Evolutionary conservation across 1,140 invertebrate genomes (phyloP).

Genomic region (Bathynomus jamesi): DNA sequence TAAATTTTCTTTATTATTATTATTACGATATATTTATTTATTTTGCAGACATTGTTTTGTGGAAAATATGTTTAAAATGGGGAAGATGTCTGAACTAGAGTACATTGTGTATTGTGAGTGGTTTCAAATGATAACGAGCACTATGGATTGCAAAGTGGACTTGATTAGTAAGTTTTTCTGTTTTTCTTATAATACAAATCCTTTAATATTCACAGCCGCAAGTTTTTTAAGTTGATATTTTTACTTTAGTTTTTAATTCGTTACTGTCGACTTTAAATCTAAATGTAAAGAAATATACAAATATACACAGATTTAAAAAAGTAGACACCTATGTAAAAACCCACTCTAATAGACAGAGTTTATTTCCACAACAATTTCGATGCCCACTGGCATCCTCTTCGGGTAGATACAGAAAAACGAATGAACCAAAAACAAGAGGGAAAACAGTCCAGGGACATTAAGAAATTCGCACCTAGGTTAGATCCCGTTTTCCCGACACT

Average conservation of each 20-base stretch:
- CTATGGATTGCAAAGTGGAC: conserved; percentile 65
- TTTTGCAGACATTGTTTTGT: conserved; percentile 65
- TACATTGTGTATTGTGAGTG: conserved; percentile 74
- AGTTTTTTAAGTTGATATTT: not conserved
- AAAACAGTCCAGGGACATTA: no score
- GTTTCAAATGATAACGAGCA: conserved; percentile 69
- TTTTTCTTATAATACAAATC: not conserved
- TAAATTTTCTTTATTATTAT: not conserved
- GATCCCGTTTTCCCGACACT: no score
- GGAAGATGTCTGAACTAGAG: conserved; percentile 51
- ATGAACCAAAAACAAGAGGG: no score
- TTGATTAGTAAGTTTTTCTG: conserved; percentile 64
- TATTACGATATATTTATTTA: not conserved
- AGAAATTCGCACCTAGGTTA: no score
- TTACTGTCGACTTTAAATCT: not conserved
- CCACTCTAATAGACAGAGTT: no score
- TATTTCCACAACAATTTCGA: no score
- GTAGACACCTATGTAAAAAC: no score
- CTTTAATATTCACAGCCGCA: not conserved
- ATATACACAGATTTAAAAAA: not conserved
- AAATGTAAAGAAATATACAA: not conserved
- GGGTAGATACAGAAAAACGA: no score
- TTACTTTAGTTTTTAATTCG: not conserved
- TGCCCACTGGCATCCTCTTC: no score
- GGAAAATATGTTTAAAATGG: conserved; percentile 60